Evolutionary conservation across 2,888 invertebrate genomes (phyloP).

Genomic region (Galerucella pusilla): DNA sequence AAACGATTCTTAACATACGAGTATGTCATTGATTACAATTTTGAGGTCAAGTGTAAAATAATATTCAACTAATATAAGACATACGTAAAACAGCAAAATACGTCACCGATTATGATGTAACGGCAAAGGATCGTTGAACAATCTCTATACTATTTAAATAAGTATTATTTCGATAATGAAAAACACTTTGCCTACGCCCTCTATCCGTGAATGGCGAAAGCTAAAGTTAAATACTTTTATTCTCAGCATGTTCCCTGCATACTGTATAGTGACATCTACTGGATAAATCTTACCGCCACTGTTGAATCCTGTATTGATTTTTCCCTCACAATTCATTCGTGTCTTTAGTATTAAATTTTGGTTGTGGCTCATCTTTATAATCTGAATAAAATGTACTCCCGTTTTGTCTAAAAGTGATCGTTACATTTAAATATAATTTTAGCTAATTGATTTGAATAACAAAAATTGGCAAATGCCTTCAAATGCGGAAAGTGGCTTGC

Average conservation of each 20-base stretch:
- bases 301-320: not conserved
- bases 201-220: not conserved
- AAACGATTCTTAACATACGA: too few relatives aligned
- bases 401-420: too few relatives aligned
- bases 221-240: not conserved
- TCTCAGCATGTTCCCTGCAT: not conserved
- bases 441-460: not conserved
- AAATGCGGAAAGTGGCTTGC: conserved; percentile 56
- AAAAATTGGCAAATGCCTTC: conserved; percentile 50
- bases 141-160: too few relatives aligned
- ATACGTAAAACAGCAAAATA: too few relatives aligned
- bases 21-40: too few relatives aligned
- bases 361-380: not conserved
- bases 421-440: too few relatives aligned
- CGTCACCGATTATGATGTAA: too few relatives aligned
- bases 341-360: not conserved
- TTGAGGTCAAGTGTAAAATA: too few relatives aligned
- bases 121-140: too few relatives aligned
- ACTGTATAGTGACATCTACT: not conserved
- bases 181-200: not conserved
- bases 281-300: not conserved
- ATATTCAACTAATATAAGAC: too few relatives aligned
- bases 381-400: too few relatives aligned
- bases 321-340: not conserved
- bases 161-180: too few relatives aligned